Evolutionary conservation across 2,113 vertebrate species (phyloP).

Genomic region (Phyllostomus hastatus): DNA sequence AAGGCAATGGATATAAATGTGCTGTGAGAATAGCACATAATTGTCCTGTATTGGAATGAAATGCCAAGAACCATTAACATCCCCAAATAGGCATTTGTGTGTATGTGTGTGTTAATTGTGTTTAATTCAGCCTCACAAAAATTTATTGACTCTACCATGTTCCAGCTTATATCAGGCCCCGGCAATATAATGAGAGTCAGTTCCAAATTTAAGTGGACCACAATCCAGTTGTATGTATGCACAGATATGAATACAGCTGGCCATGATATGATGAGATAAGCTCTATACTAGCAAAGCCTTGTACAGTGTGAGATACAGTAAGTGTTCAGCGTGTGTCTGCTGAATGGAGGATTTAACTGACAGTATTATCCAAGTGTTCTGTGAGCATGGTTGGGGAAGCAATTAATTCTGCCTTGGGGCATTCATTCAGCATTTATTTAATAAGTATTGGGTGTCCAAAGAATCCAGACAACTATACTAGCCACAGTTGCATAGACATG

Average conservation of each 20-base stretch:
- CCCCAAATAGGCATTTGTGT: neutral
- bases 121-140: neutral
- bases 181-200: neutral
- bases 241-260: neutral
- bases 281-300: neutral
- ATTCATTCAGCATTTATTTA: neutral
- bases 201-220: neutral
- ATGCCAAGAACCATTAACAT: neutral
- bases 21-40: neutral
- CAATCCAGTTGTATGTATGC: neutral
- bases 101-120: neutral
- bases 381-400: neutral
- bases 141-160: neutral
- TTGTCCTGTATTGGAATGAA: neutral
- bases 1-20: neutral
- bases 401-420: neutral
- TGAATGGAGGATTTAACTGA: neutral
- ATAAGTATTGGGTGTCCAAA: neutral
- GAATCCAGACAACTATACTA: neutral
- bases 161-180: neutral
- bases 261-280: neutral
- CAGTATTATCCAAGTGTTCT: neutral
- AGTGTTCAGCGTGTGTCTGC: neutral
- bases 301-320: neutral
- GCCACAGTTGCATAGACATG: neutral